These are phyloP conservation scores for Melipona quadrifasciata DNA, from an alignment of 1,140 invertebrate genomes.

Conservation along the genomic window DNA sequence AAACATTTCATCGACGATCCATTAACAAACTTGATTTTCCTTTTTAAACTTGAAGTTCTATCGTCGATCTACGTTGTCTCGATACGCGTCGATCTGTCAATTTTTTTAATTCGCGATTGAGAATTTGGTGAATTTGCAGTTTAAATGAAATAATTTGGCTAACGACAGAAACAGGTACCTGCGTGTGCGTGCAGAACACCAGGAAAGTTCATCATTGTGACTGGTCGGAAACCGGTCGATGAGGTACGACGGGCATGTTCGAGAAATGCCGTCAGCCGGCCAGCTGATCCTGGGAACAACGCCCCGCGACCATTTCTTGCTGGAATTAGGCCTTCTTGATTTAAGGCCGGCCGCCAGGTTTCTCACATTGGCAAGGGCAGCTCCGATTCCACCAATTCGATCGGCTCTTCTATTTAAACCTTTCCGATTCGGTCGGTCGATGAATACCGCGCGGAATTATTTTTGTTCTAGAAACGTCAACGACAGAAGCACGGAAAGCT, in stretches of 20 bases:
- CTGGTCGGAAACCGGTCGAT: conserved; percentile 74
- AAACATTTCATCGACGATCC: neutral
- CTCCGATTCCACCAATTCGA: conserved; percentile 41
- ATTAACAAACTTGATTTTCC: neutral
- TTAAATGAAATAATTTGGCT: neutral
- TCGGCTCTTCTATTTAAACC: conserved; percentile 21
- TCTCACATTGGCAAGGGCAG: conserved; percentile 75
- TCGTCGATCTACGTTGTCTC: neutral
- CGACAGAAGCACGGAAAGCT: neutral
- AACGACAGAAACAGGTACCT: neutral
- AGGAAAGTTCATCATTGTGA: conserved; percentile 57
- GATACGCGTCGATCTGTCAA: neutral
- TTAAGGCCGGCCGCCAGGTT: conserved; percentile 76
- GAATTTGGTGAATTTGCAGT: neutral
- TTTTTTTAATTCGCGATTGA: neutral
- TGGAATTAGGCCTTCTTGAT: conserved; percentile 80
- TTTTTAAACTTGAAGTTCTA: neutral
- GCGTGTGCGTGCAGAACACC: conserved; percentile 20
- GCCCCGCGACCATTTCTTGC: conserved; percentile 77
- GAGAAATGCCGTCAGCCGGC: conserved; percentile 79
- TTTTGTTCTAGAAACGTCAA: conserved; percentile 19
- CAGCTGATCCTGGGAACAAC: conserved; percentile 82
- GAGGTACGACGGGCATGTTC: conserved; percentile 75
- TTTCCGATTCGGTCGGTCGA: neutral
- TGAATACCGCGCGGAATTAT: neutral